Evolutionary conservation across 2,888 invertebrate species (phyloP).

Genomic region (Tachystola acroxantha): DNA sequence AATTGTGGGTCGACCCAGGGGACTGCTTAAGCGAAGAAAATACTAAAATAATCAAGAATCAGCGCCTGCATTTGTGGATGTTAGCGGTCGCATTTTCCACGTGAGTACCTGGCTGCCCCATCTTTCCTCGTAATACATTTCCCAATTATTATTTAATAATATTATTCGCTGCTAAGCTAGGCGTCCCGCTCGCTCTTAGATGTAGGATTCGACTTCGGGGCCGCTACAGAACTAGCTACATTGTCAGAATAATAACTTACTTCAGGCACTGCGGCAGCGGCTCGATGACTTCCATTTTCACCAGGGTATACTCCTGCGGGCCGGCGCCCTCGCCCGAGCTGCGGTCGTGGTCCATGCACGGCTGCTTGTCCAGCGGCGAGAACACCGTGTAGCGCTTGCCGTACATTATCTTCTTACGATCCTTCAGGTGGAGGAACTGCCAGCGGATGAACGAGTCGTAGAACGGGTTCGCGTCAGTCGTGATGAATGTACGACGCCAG

Average conservation of each 20-base stretch:
- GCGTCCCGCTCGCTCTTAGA: too few species aligned
- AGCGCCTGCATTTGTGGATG: too few species aligned
- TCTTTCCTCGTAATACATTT: too few species aligned
- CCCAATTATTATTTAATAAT: too few species aligned
- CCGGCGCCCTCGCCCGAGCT: slow-evolving; percentile 98
- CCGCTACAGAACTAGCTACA: too few species aligned
- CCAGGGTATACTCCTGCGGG: slow-evolving; percentile 97
- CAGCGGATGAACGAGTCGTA: slow-evolving; percentile 98
- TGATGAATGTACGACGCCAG: slow-evolving; percentile 98
- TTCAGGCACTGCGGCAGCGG: slow-evolving; percentile 85
- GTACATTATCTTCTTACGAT: slow-evolving; percentile 93
- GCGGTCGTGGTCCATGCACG: slow-evolving; percentile 99
- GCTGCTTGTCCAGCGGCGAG: slow-evolving; percentile 97
- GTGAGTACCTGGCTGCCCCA: too few species aligned
- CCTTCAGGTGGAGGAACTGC: slow-evolving; percentile 94
- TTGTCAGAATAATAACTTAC: slow-evolving; percentile 65
- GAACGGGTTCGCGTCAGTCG: slow-evolving; percentile 98
- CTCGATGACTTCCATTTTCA: slow-evolving; percentile 92
- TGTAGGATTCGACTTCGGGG: too few species aligned
- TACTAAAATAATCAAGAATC: too few species aligned
- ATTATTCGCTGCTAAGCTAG: too few species aligned
- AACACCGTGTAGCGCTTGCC: slow-evolving; percentile 98
- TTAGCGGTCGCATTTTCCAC: too few species aligned
- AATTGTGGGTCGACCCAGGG: too few species aligned
- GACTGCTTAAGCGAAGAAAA: too few species aligned